Base-by-base conservation (phyloP, 1,140 invertebrate genomes). In the Platorchestia sp. region DNA sequence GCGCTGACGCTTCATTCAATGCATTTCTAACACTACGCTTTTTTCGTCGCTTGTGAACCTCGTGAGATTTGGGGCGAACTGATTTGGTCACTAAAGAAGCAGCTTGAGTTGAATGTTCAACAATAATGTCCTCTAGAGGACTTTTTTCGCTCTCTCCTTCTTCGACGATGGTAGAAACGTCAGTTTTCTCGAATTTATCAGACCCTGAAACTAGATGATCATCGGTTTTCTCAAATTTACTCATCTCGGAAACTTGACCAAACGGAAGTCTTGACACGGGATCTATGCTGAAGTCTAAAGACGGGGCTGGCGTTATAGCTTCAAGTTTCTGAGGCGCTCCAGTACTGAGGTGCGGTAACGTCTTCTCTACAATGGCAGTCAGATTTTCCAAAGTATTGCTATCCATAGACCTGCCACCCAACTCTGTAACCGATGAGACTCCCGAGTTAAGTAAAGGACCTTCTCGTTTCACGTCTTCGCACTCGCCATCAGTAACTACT, bases 1-100 rank as follows among this genome's bases (percentile, higher is more conserved):
- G 87, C 10, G 45, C n/a, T 42, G 45, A 86, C 36, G 42, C 41
- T 41, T 86, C 86, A 86, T 44, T 95, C 51, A 86, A 41, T 42
- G 87, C 95, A 95, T 87, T 42, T 86, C 91, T 93, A 36, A 47
- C 45, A 44, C 91, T 93, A n/a, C 91, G 91, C 44, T 93, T 93
- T 44, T 93, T 93, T 44, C 91, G 91, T 93, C 45, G 41, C 45
- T 93, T 93, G 91, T 93, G 91, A 45, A 93, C 91, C 36, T 93
- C 91, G 45, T 93, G 45, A 40, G 91, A 93, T 47, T 93, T 93
- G 16, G 91, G 91, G 1, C 91, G 91, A 45, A 93, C 91, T 19
- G 91, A 93, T 45, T 93, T 75, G 10, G 59, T 93, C 91, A 89
- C n/a, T 3, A 42, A 22, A 43, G 87, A 89, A 89, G 87, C 3